phyloP scores from a whole-genome alignment of 2,888 invertebrate species.

The Nasonia oneida region DNA sequence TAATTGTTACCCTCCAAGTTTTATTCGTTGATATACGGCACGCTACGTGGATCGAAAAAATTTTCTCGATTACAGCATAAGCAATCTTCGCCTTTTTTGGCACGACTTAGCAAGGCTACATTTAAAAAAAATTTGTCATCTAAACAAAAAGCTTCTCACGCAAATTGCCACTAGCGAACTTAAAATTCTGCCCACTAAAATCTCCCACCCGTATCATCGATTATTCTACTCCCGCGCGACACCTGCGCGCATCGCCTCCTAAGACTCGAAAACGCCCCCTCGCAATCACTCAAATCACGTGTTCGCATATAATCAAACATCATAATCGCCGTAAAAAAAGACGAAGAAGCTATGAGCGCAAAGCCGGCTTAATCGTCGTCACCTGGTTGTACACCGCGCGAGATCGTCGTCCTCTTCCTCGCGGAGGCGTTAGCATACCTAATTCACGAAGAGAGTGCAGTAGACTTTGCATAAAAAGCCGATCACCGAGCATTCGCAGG shows the following conservation, averaged over 20 bases:
- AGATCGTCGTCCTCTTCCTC: not conserved
- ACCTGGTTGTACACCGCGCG: slow-evolving; percentile 42
- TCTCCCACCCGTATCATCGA: not conserved
- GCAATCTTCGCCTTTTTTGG: no score
- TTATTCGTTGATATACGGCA: slow-evolving; percentile 92
- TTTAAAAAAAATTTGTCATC: no score
- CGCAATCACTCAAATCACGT: slow-evolving; percentile 45
- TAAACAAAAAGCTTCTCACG: not conserved
- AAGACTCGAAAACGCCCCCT: not conserved
- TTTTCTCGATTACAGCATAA: no score
- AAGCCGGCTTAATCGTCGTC: slow-evolving; percentile 55
- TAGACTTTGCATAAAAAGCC: slow-evolving; percentile 17
- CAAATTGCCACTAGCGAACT: not conserved
- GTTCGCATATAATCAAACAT: slow-evolving; percentile 41
- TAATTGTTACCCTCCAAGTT: slow-evolving; percentile 94
- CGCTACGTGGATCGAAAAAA: no score
- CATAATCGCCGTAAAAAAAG: slow-evolving; percentile 31
- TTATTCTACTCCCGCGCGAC: slow-evolving; percentile 29
- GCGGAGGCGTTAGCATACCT: slow-evolving; percentile 45
- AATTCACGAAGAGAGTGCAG: slow-evolving; percentile 25
- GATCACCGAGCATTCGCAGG: not conserved
- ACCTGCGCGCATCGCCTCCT: not conserved
- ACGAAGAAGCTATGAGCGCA: not conserved
- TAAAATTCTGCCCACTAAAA: not conserved
- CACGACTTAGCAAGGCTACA: no score